A percentile compares a stretch with the other conserved stretches of the same genome.
phyloP scores from a whole-genome alignment of 2,888 invertebrate genomes.

The Diadromus collaris region DNA sequence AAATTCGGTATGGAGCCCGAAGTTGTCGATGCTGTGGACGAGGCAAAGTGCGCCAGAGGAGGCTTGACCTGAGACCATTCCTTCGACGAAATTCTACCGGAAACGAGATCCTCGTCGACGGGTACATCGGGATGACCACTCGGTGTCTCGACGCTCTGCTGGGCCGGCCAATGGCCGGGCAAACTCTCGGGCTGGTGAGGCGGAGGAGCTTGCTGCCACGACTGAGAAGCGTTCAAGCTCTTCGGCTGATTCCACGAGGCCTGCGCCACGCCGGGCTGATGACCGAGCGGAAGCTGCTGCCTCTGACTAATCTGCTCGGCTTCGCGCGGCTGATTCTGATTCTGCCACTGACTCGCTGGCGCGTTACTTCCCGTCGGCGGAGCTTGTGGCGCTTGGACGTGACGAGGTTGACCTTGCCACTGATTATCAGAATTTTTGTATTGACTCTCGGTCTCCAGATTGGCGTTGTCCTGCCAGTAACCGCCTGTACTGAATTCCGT shows the following conservation, averaged over 20 bases:
- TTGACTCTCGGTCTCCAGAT: slow-evolving; percentile 63
- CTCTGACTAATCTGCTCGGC: slow-evolving; percentile 56
- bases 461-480: slow-evolving; percentile 71
- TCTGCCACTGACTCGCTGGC: slow-evolving; percentile 67
- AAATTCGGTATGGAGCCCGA: slow-evolving; percentile 68
- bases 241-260: slow-evolving; percentile 63
- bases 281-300: slow-evolving; percentile 55
- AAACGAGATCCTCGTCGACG: slow-evolving; percentile 58
- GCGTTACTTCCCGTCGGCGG: slow-evolving; percentile 37
- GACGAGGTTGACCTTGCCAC: slow-evolving; percentile 59
- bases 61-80: slow-evolving; percentile 69
- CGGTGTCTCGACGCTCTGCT: slow-evolving; percentile 58
- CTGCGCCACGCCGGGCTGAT: slow-evolving; percentile 51
- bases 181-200: slow-evolving; percentile 49
- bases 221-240: slow-evolving; percentile 57
- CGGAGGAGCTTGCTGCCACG: slow-evolving; percentile 49
- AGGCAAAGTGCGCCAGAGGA: slow-evolving; percentile 64
- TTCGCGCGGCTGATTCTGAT: slow-evolving; percentile 69
- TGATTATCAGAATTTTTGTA: slow-evolving; percentile 67
- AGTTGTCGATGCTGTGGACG: slow-evolving; percentile 65
- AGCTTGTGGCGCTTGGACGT: slow-evolving; percentile 58
- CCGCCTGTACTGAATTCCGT: slow-evolving; percentile 59
- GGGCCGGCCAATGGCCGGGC: slow-evolving; percentile 63
- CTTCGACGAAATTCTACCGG: slow-evolving; percentile 58
- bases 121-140: slow-evolving; percentile 52